A percentile compares a stretch with the other conserved stretches of the same genome.
Evolutionary conservation across 2,888 invertebrate genomes (phyloP).

Genomic region (Ornithoptera alexandrae): DNA sequence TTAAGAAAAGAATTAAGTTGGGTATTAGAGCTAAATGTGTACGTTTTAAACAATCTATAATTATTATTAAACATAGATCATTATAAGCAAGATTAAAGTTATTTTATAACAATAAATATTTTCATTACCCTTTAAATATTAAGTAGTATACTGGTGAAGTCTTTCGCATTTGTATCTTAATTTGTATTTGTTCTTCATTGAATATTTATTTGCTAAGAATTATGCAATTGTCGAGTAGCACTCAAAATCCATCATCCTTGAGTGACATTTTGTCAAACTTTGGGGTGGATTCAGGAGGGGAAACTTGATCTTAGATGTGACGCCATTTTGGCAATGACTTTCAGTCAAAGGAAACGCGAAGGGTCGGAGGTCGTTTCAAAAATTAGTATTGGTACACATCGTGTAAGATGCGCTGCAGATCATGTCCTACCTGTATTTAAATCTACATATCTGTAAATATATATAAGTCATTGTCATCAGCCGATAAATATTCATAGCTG

Average conservation of each 20-base stretch:
- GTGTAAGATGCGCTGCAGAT: too few species aligned
- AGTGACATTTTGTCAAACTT: slow-evolving; percentile 53
- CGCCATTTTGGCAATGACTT: slow-evolving; percentile 46
- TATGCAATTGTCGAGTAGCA: slow-evolving; percentile 21
- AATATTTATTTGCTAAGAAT: slow-evolving; percentile 13
- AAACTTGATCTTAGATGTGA: slow-evolving; percentile 42
- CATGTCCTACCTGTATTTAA: too few species aligned
- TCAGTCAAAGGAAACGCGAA: neutral
- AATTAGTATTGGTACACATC: slow-evolving; percentile 3
- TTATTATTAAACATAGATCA: too few species aligned
- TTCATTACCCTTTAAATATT: neutral
- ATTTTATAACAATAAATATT: neutral
- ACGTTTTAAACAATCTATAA: too few species aligned
- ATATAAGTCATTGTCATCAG: too few species aligned
- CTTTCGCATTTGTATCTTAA: neutral
- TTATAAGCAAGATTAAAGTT: too few species aligned
- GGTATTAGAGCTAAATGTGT: too few species aligned
- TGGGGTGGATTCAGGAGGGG: slow-evolving; percentile 48
- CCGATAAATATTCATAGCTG: too few species aligned
- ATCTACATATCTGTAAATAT: too few species aligned
- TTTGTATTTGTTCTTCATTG: neutral
- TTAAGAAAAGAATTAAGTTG: too few species aligned
- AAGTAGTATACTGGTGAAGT: neutral
- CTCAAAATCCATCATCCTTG: slow-evolving; percentile 43
- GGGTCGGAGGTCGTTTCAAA: slow-evolving; percentile 31